Conservation (phyloP, 2,797 vertebrate genomes). For the Sparidentex hasta region DNA sequence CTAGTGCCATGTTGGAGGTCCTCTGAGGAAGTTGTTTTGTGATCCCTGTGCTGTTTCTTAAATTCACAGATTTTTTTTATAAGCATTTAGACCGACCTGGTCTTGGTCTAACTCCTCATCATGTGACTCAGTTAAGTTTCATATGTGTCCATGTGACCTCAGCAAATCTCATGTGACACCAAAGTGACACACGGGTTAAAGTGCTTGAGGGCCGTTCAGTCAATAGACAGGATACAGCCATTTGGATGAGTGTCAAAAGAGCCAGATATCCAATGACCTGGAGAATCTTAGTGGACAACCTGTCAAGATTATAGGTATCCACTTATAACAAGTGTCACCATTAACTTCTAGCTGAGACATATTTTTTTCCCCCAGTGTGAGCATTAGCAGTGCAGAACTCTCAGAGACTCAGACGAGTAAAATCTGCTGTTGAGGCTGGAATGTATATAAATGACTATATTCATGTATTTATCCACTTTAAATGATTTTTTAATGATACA, state of each 20-base stretch:
- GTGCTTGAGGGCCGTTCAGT: not conserved
- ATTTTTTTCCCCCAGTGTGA: not conserved
- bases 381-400: not conserved
- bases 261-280: not conserved
- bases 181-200: not conserved
- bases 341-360: not conserved
- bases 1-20: conserved; percentile 8
- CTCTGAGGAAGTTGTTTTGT: not conserved
- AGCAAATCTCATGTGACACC: not conserved
- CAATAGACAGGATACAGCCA: not conserved
- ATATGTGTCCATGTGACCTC: not conserved
- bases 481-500: not conserved
- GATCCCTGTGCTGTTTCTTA: not conserved
- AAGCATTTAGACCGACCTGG: not conserved
- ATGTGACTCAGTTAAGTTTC: not conserved
- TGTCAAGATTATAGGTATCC: not conserved
- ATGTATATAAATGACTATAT: not conserved
- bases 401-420: not conserved
- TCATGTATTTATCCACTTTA: not conserved
- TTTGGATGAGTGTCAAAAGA: not conserved
- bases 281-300: conserved; percentile 4
- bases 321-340: conserved; percentile 12
- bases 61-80: not conserved
- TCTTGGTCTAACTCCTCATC: rapidly evolving
- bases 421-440: not conserved